Evolutionary conservation across 2,113 vertebrate genomes (phyloP).

Genomic region (Pseudopodoces humilis): DNA sequence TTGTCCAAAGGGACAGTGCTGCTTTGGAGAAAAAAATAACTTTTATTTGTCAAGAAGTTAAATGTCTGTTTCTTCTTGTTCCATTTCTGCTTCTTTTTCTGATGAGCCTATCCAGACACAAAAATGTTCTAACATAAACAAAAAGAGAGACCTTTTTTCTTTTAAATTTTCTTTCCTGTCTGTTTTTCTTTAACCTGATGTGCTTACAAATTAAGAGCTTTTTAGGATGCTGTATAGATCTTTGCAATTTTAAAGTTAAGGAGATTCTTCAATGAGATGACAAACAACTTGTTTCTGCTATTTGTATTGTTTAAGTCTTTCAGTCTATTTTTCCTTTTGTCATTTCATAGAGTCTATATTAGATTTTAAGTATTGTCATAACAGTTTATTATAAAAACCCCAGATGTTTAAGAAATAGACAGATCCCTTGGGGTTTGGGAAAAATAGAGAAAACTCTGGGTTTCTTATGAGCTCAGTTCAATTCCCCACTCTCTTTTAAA

Average conservation of each 20-base stretch:
- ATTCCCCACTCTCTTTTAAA: slow-evolving; percentile 24
- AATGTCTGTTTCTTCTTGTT: not conserved
- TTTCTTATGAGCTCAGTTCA: slow-evolving; percentile 26
- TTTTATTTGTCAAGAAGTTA: not conserved
- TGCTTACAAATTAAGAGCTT: not conserved
- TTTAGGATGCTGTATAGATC: not conserved
- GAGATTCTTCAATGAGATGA: not conserved
- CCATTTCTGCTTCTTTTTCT: not conserved
- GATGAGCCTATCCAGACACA: not conserved
- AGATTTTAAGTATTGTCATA: slow-evolving; percentile 34
- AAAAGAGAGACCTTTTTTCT: not conserved
- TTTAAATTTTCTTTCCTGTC: not conserved
- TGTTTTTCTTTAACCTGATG: not conserved
- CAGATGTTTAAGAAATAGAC: slow-evolving; percentile 34
- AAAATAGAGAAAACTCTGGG: not conserved
- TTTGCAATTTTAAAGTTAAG: not conserved
- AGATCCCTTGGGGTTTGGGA: not conserved
- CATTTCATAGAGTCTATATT: not conserved
- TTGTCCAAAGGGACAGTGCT: not conserved
- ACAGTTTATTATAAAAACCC: not conserved
- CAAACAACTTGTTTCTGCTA: not conserved
- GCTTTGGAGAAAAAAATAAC: not conserved
- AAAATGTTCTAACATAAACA: not conserved
- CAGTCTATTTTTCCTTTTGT: not conserved
- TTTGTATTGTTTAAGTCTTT: slow-evolving; percentile 7